Base-by-base conservation (phyloP, 2,797 vertebrate genomes). In the Phataginus tetradactyla region DNA sequence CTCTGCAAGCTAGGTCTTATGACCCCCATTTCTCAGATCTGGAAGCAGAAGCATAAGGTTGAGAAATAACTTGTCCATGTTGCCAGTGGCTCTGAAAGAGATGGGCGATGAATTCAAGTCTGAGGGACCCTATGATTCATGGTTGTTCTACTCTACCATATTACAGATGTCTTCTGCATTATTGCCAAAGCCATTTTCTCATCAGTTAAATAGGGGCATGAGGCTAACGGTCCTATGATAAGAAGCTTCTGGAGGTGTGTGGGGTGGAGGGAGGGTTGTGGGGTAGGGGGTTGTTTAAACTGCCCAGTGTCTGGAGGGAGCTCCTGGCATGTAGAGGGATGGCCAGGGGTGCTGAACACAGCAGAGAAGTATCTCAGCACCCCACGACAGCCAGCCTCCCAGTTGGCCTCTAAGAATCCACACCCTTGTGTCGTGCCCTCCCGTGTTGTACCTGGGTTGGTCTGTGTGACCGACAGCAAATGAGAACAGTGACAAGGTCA, bases 161-260 rank as follows among this genome's bases (percentile, higher is more conserved):
- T 77, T 37, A 51, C 20, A 32, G 32, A 21, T 39, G 20, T 66
- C 57, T 64, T 92, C 63, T 75, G 37, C 8, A 1, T 74, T 69
- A 34, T 25, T 63, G 42, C n/a, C 63, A 20, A 83, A 61, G 29
- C 25, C 12, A 1, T 69, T 72, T 86, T 25, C 87, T 81, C 7
- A 1, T 81, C 80, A 83, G 34, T 57, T 34, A 68, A 55, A 64
- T 4, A 5, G 80, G 78, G 27, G n/a, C 9, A 18, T 27, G 3
- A 13, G 34, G 25, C 32, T 20, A 27, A 15, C 64, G 55, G 42
- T 69, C 74, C 74, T 23, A 3, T 61, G 49, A 59, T 45, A 53
- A 61, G 71, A 77, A 72, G 23, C 27, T 61, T 88, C 84, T 53
- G 57, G 79, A 95, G 64, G 49, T 57, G 17, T 63, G 12, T 79